Evolutionary conservation across 2,797 vertebrate genomes (phyloP).

Genomic region (Galaxias olidus): DNA sequence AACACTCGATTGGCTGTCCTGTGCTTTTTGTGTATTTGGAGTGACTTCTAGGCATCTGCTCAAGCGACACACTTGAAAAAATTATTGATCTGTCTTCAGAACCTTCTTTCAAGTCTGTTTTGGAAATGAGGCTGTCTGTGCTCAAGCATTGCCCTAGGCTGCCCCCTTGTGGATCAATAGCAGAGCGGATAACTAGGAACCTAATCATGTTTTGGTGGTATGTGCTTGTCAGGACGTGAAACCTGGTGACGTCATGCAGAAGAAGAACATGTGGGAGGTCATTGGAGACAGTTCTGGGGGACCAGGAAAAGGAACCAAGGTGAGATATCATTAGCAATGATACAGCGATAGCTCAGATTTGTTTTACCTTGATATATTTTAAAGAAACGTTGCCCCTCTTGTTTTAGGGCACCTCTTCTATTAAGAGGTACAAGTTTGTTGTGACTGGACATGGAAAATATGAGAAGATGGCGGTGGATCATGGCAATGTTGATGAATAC

Average conservation of each 20-base stretch:
- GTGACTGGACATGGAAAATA: conserved; percentile 94
- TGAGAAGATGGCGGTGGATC: conserved; percentile 83
- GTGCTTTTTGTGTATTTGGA: too few species aligned
- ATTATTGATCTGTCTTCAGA: too few species aligned
- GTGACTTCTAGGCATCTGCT: too few species aligned
- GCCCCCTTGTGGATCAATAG: conserved; percentile 36
- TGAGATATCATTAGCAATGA: conserved; percentile 17
- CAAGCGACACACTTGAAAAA: too few species aligned
- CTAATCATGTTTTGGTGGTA: neutral
- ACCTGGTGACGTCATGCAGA: conserved; percentile 89
- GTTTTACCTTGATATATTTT: neutral
- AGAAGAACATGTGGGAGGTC: conserved; percentile 92
- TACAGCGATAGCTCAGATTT: neutral
- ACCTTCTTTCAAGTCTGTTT: too few species aligned
- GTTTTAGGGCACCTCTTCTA: conserved; percentile 70
- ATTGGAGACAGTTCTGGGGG: conserved; percentile 67
- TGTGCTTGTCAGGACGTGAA: conserved; percentile 81
- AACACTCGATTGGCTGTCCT: too few species aligned
- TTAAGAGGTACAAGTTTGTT: conserved; percentile 90
- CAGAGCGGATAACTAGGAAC: neutral
- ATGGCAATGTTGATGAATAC: conserved; percentile 53
- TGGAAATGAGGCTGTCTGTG: too few species aligned
- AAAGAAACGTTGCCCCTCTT: neutral
- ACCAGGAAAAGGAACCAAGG: conserved; percentile 45
- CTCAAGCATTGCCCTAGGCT: too few species aligned